Conservation (phyloP, 2,113 vertebrate species). For the Heterocephalus glaber region DNA sequence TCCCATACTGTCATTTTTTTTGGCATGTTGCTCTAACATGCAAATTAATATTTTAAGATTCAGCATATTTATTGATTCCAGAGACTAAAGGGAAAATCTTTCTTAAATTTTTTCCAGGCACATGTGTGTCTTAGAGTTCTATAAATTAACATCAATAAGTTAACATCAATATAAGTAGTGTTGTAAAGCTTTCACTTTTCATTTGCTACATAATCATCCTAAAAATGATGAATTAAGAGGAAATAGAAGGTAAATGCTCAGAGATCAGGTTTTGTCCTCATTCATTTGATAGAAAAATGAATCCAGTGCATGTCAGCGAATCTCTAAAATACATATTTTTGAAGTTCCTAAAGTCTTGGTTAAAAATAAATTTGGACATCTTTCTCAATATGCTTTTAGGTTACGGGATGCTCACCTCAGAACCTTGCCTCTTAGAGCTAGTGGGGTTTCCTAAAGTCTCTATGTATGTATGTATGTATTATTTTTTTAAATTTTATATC, state of each 20-base stretch:
- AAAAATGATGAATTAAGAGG: constrained; percentile 34
- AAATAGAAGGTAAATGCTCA: not conserved
- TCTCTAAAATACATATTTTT: not conserved
- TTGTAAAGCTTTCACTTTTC: not conserved
- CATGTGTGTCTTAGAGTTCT: not conserved
- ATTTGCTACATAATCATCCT: not conserved
- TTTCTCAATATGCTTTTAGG: constrained; percentile 30
- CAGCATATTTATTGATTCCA: not conserved
- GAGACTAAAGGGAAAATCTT: not conserved
- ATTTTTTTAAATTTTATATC: not conserved
- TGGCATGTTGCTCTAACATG: not conserved
- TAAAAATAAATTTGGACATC: constrained; percentile 48
- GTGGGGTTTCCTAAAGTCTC: not conserved
- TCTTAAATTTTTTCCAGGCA: not conserved
- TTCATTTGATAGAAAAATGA: not conserved
- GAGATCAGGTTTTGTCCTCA: not conserved
- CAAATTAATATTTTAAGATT: not conserved
- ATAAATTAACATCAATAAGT: not conserved
- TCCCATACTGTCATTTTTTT: not conserved
- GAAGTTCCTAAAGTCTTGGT: constrained; percentile 37
- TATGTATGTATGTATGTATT: not conserved
- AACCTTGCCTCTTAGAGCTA: not conserved
- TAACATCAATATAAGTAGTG: not conserved
- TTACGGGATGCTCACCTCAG: not conserved
- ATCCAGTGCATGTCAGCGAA: constrained; percentile 38